Percentiles rank a stretch among this genome's conserved stretches.
Conservation (phyloP, 2,797 vertebrate genomes). For the Echeneis naucrates region DNA sequence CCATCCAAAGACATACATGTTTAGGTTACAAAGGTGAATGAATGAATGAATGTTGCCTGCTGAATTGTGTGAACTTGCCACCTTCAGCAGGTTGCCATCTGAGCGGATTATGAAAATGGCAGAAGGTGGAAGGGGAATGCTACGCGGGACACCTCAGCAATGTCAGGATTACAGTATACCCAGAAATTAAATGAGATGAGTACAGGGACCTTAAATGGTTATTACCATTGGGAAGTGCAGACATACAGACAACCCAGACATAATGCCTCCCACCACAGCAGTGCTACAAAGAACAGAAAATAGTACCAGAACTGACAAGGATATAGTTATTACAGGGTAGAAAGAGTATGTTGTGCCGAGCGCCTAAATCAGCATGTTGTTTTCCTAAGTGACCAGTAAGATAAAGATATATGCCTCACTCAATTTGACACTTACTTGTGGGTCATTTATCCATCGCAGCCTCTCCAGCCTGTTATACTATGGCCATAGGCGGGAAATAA, state of each 20-base stretch:
- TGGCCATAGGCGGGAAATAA: conserved; percentile 51
- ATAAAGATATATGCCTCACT: conserved; percentile 20
- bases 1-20: too few species aligned
- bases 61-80: too few species aligned
- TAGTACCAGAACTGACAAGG: not conserved
- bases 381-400: conserved; percentile 36
- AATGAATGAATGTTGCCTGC: too few species aligned
- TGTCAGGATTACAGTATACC: too few species aligned
- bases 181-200: too few species aligned
- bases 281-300: not conserved
- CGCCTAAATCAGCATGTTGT: conserved; percentile 19
- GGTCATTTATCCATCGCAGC: conserved; percentile 37
- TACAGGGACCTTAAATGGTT: too few species aligned
- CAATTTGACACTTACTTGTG: conserved; percentile 13
- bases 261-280: not conserved
- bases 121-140: too few species aligned
- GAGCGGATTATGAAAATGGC: too few species aligned
- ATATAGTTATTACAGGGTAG: conserved; percentile 2
- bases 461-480: conserved; percentile 42
- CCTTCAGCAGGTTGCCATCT: too few species aligned
- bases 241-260: not conserved
- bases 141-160: too few species aligned
- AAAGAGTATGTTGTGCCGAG: conserved; percentile 5
- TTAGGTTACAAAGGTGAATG: too few species aligned
- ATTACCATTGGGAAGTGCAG: not conserved